Evolutionary conservation across 2,888 invertebrate species (phyloP).

Genomic region (Subacronicta megacephala): DNA sequence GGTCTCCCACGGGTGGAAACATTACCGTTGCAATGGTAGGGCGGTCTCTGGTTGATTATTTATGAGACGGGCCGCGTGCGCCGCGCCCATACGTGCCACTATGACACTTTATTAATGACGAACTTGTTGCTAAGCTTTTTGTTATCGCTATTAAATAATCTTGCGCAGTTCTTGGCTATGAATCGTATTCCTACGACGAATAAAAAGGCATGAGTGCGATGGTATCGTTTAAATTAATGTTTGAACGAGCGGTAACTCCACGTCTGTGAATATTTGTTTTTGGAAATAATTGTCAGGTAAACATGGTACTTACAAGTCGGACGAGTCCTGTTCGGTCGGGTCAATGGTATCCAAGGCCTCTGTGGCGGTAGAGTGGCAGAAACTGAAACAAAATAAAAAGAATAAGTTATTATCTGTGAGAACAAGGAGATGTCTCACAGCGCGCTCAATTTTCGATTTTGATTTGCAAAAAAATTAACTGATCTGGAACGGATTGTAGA

Average conservation of each 20-base stretch:
- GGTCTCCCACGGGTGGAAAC: conserved; percentile 67
- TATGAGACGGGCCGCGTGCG: conserved; percentile 75
- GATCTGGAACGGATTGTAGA: conserved; percentile 40
- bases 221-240: conserved; percentile 64
- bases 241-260: conserved; percentile 48
- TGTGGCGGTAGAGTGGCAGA: conserved; percentile 97
- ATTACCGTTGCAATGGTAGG: conserved; percentile 74
- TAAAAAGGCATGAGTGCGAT: conserved; percentile 59
- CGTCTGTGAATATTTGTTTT: conserved; percentile 46
- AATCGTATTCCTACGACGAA: conserved; percentile 59
- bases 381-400: conserved; percentile 92
- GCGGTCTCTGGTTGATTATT: conserved; percentile 77
- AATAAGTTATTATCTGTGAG: conserved; percentile 36
- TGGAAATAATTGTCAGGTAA: conserved; percentile 30
- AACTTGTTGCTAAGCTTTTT: conserved; percentile 72
- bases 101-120: conserved; percentile 81
- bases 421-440: conserved; percentile 21
- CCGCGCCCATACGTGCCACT: conserved; percentile 78
- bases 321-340: conserved; percentile 95
- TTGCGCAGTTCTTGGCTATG: conserved; percentile 58
- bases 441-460: conserved; percentile 24
- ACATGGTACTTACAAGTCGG: conserved; percentile 94
- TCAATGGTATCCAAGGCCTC: conserved; percentile 98
- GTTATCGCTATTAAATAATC: conserved; percentile 70
- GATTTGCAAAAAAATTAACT: conserved; percentile 38